phyloP scores from a whole-genome alignment of 2,113 vertebrate species.

The Bombycilla garrulus region DNA sequence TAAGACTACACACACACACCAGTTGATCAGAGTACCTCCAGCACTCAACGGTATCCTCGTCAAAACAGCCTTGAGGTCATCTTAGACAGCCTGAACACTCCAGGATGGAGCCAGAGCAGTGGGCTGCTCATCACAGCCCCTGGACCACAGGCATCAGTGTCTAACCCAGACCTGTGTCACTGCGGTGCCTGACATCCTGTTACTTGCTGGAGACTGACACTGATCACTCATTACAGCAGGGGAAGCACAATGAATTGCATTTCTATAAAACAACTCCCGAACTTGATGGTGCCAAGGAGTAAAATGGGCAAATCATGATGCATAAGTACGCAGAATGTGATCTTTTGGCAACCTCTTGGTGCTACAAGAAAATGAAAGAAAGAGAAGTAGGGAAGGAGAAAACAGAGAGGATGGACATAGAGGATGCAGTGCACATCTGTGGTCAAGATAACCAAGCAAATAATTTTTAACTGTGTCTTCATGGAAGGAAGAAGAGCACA shows the following conservation, averaged over 20 bases:
- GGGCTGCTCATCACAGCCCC: background rate
- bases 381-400: background rate
- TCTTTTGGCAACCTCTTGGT: background rate
- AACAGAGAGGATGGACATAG: background rate
- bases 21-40: background rate
- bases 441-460: background rate
- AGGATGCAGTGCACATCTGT: background rate
- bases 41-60: background rate
- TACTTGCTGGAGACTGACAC: background rate
- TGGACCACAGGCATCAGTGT: background rate
- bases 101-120: background rate
- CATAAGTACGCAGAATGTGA: background rate
- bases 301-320: background rate
- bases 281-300: background rate
- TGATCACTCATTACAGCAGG: too few relatives aligned
- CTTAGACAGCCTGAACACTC: background rate
- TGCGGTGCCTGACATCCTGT: background rate
- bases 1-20: background rate
- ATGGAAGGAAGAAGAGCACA: background rate
- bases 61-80: background rate
- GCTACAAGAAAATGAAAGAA: background rate
- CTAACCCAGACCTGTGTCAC: background rate
- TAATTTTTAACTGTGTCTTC: background rate
- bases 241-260: fast-evolving
- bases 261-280: background rate